These are phyloP conservation scores for Ochropleura plecta DNA, from an alignment of 2,888 invertebrate genomes.

Conservation along the genomic window DNA sequence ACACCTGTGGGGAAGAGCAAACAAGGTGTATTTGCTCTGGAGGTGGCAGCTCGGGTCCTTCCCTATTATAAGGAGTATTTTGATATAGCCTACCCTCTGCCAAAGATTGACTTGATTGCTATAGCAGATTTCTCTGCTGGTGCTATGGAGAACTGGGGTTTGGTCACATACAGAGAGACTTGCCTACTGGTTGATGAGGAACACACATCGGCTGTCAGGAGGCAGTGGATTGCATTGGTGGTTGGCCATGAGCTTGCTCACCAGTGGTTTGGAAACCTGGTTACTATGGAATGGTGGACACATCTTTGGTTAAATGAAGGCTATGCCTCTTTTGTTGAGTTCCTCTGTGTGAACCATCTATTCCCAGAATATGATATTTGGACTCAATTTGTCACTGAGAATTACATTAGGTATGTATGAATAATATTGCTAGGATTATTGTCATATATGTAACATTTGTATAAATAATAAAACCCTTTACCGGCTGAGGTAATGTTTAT, in stretches of 20 bases:
- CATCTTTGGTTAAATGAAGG: constrained; percentile 99
- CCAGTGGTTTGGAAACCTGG: constrained; percentile 99
- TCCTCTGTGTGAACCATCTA: constrained; percentile 97
- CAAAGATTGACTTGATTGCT: constrained; percentile 99
- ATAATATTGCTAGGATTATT: neutral
- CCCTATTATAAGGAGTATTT: constrained; percentile 99
- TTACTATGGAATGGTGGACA: constrained; percentile 99
- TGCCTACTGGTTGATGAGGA: constrained; percentile 97
- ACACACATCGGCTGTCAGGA: constrained; percentile 95
- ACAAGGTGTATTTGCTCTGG: constrained; percentile 97
- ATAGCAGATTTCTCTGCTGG: constrained; percentile 98
- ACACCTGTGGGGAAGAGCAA: constrained; percentile 97
- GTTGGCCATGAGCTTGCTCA: constrained; percentile 98
- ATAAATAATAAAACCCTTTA: neutral
- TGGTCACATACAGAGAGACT: constrained; percentile 97
- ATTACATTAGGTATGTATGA: constrained; percentile 92
- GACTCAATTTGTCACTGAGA: constrained; percentile 98
- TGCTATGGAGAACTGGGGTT: constrained; percentile 99
- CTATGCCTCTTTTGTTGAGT: constrained; percentile 98
- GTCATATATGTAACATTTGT: neutral
- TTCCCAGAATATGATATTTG: constrained; percentile 99
- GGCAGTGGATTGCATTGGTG: constrained; percentile 96
- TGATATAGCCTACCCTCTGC: constrained; percentile 97
- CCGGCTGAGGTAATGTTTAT: neutral
- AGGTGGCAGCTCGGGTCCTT: constrained; percentile 97